Conservation (phyloP, 2,797 vertebrate genomes). For the Labroides dimidiatus region DNA sequence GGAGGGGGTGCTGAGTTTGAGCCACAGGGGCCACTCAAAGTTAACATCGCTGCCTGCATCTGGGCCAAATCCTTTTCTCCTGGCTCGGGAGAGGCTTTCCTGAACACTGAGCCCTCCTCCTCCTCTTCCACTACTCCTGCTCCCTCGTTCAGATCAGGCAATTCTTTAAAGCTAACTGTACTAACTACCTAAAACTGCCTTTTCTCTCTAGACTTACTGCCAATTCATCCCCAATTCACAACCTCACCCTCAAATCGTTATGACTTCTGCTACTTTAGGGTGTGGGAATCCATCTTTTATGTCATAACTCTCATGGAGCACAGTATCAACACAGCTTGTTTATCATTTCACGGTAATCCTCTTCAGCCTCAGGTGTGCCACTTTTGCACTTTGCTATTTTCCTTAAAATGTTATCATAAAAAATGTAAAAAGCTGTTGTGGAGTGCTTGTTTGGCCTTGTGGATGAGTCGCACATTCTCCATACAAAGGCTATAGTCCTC, state of each 20-base stretch:
- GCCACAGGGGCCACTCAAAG: constrained; percentile 87
- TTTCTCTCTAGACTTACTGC: constrained; percentile 49
- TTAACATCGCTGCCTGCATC: constrained; percentile 88
- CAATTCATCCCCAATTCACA: constrained; percentile 40
- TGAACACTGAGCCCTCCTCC: constrained; percentile 64
- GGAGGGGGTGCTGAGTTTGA: constrained; percentile 77
- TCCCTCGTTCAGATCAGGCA: constrained; percentile 62
- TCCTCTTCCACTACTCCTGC: constrained; percentile 56
- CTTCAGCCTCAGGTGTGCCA: too few species aligned
- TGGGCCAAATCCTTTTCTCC: constrained; percentile 86
- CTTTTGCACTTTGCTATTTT: too few species aligned
- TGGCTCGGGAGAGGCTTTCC: constrained; percentile 75
- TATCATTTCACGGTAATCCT: too few species aligned
- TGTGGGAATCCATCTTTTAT: too few species aligned
- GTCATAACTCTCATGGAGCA: not conserved
- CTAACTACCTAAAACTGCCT: constrained; percentile 68
- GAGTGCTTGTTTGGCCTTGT: too few species aligned
- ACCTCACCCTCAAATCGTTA: not conserved
- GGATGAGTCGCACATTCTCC: too few species aligned
- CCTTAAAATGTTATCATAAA: too few species aligned
- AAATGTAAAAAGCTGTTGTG: too few species aligned
- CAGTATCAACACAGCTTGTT: too few species aligned
- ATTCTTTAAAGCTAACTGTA: constrained; percentile 69
- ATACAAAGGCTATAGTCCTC: too few species aligned
- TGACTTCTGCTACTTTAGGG: not conserved